Evolutionary conservation across 1,140 invertebrate species (phyloP), one percentile per base, ranked within the genome.

Genomic region (Drosophila kepulauana): DNA sequence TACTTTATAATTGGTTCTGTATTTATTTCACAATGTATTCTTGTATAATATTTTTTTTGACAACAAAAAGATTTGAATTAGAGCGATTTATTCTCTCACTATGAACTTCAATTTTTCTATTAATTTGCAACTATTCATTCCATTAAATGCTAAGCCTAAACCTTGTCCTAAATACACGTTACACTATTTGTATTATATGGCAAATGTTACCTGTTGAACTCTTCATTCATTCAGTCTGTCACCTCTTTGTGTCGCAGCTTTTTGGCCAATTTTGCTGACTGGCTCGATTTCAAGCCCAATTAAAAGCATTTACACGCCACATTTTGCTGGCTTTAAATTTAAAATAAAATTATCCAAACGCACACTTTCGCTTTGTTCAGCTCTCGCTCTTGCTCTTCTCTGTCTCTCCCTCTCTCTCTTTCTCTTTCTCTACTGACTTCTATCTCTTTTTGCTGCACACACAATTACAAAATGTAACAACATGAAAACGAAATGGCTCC

Each of bases 401-500:
- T 25, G 2, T 43, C 48, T 49, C 15, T 30, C 45, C 33, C 3
- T 5, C 57, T 2, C 13, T 13, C 7, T 28, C 38, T 48, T 11
- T 51, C 20, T 25, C 15, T 52, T 15, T 25, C 15, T 30, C 28
- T 30, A 1, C 4, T 28, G 45, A 3, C 56, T 1, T 61, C 28
- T 13, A 33, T 56, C 7, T 33, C 49, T 46, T 30, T 11, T 56
- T 5, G 15, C 43, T 43, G 51, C 68, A 62, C 81, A 85, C 81
- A 85, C 85, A 88, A 88, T 88, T 88, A 89, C 85, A 79, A 89
- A 88, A 89, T 88, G 85, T 88, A 85, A 81, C 87, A 88, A 87
- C 88, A 84, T 88, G 80, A 84, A 81, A 91, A 90, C 78, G 82
- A 77, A 91, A 91, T 91, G 90, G 87, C 90, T 91, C 90, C 90